Percentiles rank a stretch among this genome's conserved stretches.
Evolutionary conservation across 1,140 invertebrate species (phyloP).

Genomic region (Caenorhabditis latens): DNA sequence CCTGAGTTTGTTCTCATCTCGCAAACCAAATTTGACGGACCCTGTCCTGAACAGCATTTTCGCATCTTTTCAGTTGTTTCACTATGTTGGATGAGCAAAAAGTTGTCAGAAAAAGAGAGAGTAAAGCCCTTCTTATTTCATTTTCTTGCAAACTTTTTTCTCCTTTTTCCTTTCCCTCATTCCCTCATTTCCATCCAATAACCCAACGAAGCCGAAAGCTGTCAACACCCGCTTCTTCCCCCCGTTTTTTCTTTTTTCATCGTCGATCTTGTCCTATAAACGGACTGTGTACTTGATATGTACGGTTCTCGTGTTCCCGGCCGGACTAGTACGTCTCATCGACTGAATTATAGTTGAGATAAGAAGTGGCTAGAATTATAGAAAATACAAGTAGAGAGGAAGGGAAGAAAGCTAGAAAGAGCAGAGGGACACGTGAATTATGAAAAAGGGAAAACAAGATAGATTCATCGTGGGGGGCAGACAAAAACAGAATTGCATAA

Average conservation of each 20-base stretch:
- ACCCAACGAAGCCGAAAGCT: slow-evolving; percentile 51
- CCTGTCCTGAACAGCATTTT: too few species aligned
- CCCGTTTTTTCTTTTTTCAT: background rate
- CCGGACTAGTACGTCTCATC: too few species aligned
- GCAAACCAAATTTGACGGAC: too few species aligned
- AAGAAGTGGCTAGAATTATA: background rate
- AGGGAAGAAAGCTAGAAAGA: background rate
- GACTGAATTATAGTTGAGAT: too few species aligned
- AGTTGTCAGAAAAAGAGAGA: slow-evolving; percentile 8
- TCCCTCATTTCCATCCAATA: slow-evolving; percentile 51
- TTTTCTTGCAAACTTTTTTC: slow-evolving; percentile 43
- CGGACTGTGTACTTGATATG: background rate
- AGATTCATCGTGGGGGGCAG: slow-evolving; percentile 32
- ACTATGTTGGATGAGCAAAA: background rate
- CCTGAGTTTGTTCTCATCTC: too few species aligned
- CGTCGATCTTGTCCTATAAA: background rate
- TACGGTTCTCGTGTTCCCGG: background rate
- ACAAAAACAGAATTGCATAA: slow-evolving; percentile 50
- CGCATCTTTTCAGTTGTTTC: background rate
- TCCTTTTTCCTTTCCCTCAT: background rate
- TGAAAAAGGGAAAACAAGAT: slow-evolving; percentile 29
- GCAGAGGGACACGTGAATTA: slow-evolving; percentile 13
- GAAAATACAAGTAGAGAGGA: background rate
- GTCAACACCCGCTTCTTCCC: slow-evolving; percentile 2
- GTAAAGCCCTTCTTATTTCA: slow-evolving; percentile 44